phyloP scores from a whole-genome alignment of 2,113 vertebrate genomes.

The Misgurnus anguillicaudatus region DNA sequence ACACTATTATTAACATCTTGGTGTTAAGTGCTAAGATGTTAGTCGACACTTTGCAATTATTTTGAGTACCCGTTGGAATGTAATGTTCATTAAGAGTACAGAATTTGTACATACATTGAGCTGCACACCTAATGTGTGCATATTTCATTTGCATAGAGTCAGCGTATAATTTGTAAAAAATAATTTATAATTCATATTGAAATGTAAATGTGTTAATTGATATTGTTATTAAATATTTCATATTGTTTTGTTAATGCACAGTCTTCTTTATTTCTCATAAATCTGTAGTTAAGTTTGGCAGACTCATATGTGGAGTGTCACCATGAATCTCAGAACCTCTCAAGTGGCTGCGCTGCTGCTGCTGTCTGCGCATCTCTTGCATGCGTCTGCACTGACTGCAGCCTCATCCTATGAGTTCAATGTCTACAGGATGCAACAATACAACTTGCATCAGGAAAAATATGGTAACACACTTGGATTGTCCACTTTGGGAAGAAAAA shows the following conservation, averaged over 20 bases:
- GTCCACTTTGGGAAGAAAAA: not conserved
- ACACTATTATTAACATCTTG: not conserved
- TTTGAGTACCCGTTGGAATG: not conserved
- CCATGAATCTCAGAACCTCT: conserved; percentile 50
- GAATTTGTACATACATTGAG: not conserved
- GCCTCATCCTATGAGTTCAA: conserved; percentile 74
- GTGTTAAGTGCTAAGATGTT: not conserved
- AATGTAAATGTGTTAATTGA: too few species aligned
- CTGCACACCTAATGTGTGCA: not conserved
- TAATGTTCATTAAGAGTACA: not conserved
- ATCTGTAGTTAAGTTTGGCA: conserved; percentile 6
- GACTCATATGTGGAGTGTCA: conserved; percentile 25
- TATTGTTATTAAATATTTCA: too few species aligned
- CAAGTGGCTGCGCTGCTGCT: conserved; percentile 56
- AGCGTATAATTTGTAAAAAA: not conserved
- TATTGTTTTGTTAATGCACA: not conserved
- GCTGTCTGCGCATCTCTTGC: conserved; percentile 56
- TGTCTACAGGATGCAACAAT: conserved; percentile 79
- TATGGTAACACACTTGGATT: conserved; percentile 58
- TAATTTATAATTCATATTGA: too few species aligned
- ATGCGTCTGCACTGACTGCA: conserved; percentile 62
- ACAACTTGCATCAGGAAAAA: conserved; percentile 67
- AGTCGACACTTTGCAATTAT: not conserved
- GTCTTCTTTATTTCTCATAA: too few species aligned
- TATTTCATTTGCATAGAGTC: not conserved